Evolutionary conservation across 1,140 invertebrate genomes (phyloP).

Genomic region (Papilio polytes): DNA sequence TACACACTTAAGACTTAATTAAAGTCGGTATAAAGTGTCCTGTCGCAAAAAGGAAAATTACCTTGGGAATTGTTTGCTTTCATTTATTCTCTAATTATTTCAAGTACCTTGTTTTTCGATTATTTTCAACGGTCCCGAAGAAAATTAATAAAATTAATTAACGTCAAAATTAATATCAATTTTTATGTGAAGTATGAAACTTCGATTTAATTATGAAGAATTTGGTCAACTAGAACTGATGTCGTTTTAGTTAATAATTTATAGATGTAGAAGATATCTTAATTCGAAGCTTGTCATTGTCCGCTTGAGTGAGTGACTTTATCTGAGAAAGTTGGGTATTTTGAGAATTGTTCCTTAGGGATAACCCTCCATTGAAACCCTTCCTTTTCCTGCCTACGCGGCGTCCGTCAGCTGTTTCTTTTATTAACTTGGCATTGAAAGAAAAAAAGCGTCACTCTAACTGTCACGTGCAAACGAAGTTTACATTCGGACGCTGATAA

Average conservation of each 20-base stretch:
- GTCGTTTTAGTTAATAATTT: background rate
- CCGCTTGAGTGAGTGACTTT: constrained; percentile 12
- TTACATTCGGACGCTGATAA: constrained; percentile 8
- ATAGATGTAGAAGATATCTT: background rate
- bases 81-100: constrained; percentile 17
- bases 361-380: constrained; percentile 18
- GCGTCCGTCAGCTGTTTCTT: constrained; percentile 24
- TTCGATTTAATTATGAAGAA: background rate
- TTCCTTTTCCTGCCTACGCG: constrained; percentile 14
- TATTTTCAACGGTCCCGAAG: background rate
- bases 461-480: background rate
- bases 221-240: background rate
- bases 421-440: constrained; percentile 18
- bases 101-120: constrained; percentile 15
- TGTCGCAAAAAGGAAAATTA: constrained; percentile 18
- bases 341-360: constrained; percentile 22
- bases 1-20: constrained; percentile 25
- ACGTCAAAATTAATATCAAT: background rate
- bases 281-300: constrained; percentile 17
- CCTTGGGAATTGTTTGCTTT: background rate
- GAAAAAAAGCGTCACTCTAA: background rate
- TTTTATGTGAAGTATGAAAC: background rate
- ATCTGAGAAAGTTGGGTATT: constrained; percentile 17
- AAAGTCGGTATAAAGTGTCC: constrained; percentile 20
- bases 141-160: background rate